Conservation (phyloP, 2,888 invertebrate species). For the Nomada goodeniana region DNA sequence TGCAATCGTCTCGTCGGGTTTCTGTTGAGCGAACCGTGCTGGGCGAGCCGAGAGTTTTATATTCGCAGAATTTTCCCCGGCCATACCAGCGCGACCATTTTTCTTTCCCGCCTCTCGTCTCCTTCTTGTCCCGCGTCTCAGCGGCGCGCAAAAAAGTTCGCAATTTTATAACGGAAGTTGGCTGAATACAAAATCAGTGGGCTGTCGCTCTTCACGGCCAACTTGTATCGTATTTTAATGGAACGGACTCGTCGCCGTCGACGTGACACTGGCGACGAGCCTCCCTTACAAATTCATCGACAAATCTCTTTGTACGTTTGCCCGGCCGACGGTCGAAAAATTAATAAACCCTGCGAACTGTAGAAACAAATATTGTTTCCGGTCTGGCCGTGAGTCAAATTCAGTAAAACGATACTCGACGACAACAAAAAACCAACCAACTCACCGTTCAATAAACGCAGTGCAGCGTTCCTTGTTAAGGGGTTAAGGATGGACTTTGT, state of each 20-base stretch:
- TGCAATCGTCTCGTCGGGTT: constrained; percentile 6
- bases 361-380: too few relatives aligned
- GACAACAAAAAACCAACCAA: too few relatives aligned
- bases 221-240: constrained; percentile 76
- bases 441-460: neutral
- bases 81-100: constrained; percentile 42
- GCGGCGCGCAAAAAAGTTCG: constrained; percentile 73
- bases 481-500: too few relatives aligned
- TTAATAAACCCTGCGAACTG: neutral
- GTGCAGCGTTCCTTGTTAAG: neutral
- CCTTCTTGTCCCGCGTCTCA: constrained; percentile 58
- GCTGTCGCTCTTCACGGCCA: constrained; percentile 68
- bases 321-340: neutral
- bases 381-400: too few relatives aligned
- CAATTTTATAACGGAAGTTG: constrained; percentile 80
- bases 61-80: constrained; percentile 38
- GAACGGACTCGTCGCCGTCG: constrained; percentile 66
- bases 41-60: constrained; percentile 20
- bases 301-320: constrained; percentile 9
- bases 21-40: constrained; percentile 21
- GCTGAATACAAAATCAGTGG: constrained; percentile 79
- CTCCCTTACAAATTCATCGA: constrained; percentile 20
- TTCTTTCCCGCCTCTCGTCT: constrained; percentile 42
- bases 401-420: too few relatives aligned
- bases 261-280: constrained; percentile 22